Percentiles rank a stretch among this genome's conserved stretches.
Evolutionary conservation across 30 jellyfish, hydroid and myxozoan genomes (phyloP).

Genomic region (Turritopsis dohrnii): DNA sequence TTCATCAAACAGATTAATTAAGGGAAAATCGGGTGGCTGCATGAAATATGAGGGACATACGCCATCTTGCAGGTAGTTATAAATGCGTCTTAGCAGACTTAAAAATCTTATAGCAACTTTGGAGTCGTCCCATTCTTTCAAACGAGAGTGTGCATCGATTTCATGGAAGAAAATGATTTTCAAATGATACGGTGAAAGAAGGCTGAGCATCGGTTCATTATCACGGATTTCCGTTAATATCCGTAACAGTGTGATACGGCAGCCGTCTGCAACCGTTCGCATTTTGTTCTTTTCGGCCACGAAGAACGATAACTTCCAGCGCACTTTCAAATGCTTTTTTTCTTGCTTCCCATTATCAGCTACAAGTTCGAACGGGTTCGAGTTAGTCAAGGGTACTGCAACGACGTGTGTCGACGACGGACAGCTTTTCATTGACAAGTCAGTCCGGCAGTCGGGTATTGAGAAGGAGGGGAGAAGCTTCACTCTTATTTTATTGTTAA

Average conservation of each 20-base stretch:
- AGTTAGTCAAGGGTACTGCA: constrained; percentile 17
- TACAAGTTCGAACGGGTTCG: neutral
- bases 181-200: constrained; percentile 59
- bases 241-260: constrained; percentile 56
- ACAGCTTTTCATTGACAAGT: constrained; percentile 40
- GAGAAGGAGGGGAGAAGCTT: constrained; percentile 59
- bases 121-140: constrained; percentile 39
- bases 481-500: constrained; percentile 50
- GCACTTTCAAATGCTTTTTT: constrained; percentile 9
- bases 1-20: constrained; percentile 40
- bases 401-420: constrained; percentile 80
- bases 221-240: constrained; percentile 67
- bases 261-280: constrained; percentile 60
- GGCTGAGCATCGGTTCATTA: constrained; percentile 40
- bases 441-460: constrained; percentile 69
- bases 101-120: constrained; percentile 32
- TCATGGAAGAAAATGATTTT: constrained; percentile 52
- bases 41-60: constrained; percentile 46
- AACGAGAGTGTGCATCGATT: constrained; percentile 40
- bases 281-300: constrained; percentile 75
- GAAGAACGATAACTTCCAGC: constrained; percentile 62
- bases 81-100: constrained; percentile 29
- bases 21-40: constrained; percentile 61
- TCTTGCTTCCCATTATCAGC: constrained; percentile 13
- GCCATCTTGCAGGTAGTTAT: constrained; percentile 18